Evolutionary conservation across 1,140 invertebrate species (phyloP), one percentile per base, ranked within the genome.

Genomic region (Dendrolimus punctatus): DNA sequence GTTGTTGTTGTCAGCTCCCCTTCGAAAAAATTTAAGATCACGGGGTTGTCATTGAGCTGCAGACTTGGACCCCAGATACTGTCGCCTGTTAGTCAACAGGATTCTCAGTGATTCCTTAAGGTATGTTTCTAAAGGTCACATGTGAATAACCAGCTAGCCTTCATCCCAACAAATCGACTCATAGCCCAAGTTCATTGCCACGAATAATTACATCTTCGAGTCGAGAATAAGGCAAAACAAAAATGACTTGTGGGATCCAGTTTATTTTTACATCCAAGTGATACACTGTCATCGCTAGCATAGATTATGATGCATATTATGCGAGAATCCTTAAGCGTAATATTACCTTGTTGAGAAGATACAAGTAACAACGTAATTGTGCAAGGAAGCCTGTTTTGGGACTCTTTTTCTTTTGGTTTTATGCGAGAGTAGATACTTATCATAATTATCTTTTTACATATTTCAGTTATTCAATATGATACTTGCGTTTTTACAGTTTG

Each of bases 91-190:
- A 39, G 42, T 57, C 46, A 53, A 36, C 51, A 49, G 55, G 62
- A 71, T 64, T 69, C 67, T 57, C 60, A 49, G 57, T 61, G 59
- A 67, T 67, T 64, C 64, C 66, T 62, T 53, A 23, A 51, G 60
- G 58, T 59, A 58, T 62, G 63, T 66, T 58, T 66, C 56, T 74
- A 82, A 82, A 82, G 79, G 79, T 79, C 79, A 78, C 63, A 66
- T 55, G 79, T 82, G 71, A 79, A 79, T 58, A 80, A 76, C 79
- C 79, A 78, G 60, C 51, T 56, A 67, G 64, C 68, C 66, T 71
- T 71, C 68, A 61, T 63, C 64, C 48, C 61, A 68, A 64, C 57
- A 72, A 68, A 76, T 74, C 66, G 60, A 66, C 43, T 57, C 58
- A 60, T 64, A 58, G 53, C 45, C 49, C 62, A 72, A 64, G 76